Evolutionary conservation across 2,797 vertebrate genomes (phyloP), one percentile per base, ranked within the genome.

Genomic region (Oreortyx pictus): DNA sequence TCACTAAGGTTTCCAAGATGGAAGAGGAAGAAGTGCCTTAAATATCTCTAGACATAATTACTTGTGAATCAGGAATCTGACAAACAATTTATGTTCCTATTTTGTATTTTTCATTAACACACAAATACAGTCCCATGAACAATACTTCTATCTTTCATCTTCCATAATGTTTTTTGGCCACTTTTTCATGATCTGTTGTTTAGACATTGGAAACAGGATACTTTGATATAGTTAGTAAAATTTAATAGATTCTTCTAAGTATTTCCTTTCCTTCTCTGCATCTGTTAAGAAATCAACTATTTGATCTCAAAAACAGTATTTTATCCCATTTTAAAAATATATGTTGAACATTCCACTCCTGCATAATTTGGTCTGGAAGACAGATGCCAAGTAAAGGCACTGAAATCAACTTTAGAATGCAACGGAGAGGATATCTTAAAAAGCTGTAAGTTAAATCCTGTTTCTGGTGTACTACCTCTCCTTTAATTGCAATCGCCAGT

Each of bases 161-260:
- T 80, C 43, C 35, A 33, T 59, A 1, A 1, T 0, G 9, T 14
- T 92, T 83, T 86, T 70, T 47, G 88, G 47, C 65, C 31, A 39
- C 7, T 60, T 77, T 72, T 72, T 78, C 33, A 29, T 43, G 73
- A 83, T 78, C 74, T 92, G 66, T 78, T 93, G 66, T 80, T 86
- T 91, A 89, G 80, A 83, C 39, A 70, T 46, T 73, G 43, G 27
- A 75, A 89, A 83, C 8, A 85, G 47, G 79, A 77, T 72, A 75
- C 37, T 56, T 94, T 73, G 59, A 54, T 73, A 37, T 33, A 89
- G 52, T 75, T 75, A 62, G 59, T 61, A 86, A 79, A 75, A 83
- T 50, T 14, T 87, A 85, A 82, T 65, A 65, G 62, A 85, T 70
- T 78, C 3, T 4, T 33, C 29, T 75, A 83, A 93, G 46, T 43